Base-by-base conservation (phyloP, 2,113 vertebrate genomes). In the Aleadryas rufinucha region DNA sequence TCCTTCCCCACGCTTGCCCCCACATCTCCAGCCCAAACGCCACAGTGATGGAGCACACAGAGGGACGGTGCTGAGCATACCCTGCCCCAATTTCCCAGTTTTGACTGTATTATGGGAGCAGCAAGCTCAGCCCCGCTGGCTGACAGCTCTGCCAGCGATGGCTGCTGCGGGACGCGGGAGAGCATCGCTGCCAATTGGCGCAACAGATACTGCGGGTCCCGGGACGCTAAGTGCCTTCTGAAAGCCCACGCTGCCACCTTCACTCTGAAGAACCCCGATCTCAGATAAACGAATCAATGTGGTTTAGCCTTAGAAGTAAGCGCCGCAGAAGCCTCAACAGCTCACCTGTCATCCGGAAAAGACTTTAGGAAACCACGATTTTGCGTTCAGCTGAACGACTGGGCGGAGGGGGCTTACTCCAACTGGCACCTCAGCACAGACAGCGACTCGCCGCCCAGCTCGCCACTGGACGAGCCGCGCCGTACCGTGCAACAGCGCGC, bases 1-100 rank as follows among this genome's bases (percentile, higher is more conserved):
- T 82, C 39, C 64, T 42, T 56, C 13, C 57, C 42, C 20, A 10
- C 12, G 28, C n/a, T 30, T 6, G 39, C 7, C 27, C 52, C 18
- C 16, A 2, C 33, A 50, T 10, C 50, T 18, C 3, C 21, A 47
- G 12, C 39, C 22, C 47, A 2, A 9, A 9, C 1, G 18, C 21
- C 8, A 0, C 22, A 4, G 49, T 0, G 88, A 30, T 0, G 22
- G 68, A 22, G 70, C 49, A 5, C 2, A 4, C 7, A 1, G 28
- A 30, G 44, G 35, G 52, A 17, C 39, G 24, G 42, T 6, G 74
- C 49, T 9, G 57, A 44, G 86, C 63, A 8, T 18, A 8, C 13
- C 20, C 23, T 27, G 63, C 19, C 35, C 30, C 5, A 0, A 0
- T 27, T 16, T 33, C 33, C 41, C 63, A 1, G 31, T 14, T 41